Conservation (phyloP, 2,797 vertebrate genomes). For the Onychomys arenicola region DNA sequence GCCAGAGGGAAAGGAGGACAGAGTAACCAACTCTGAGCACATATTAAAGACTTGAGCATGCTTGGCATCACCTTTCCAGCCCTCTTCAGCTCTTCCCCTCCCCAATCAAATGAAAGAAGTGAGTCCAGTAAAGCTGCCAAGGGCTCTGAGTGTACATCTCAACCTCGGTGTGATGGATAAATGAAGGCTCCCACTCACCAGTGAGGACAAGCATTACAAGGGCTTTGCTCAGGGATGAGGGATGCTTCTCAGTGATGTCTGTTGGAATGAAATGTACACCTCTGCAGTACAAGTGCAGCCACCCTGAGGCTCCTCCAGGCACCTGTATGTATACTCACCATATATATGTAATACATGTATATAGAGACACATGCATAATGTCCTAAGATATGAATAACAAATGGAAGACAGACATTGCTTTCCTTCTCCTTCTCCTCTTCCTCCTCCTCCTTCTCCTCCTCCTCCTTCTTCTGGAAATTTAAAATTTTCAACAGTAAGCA, state of each 20-base stretch:
- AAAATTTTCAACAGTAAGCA: background rate
- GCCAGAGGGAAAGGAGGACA: slow-evolving; percentile 29
- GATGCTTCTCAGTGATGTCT: background rate
- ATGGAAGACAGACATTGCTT: background rate
- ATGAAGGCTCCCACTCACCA: background rate
- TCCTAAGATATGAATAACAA: background rate
- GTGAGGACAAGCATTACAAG: background rate
- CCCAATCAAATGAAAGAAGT: background rate
- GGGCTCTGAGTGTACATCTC: background rate
- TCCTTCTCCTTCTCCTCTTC: no score
- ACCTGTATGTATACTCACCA: background rate
- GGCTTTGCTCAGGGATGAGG: background rate
- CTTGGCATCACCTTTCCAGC: background rate
- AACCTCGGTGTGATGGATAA: background rate
- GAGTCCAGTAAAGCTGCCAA: background rate
- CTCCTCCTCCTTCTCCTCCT: no score
- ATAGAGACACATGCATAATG: background rate
- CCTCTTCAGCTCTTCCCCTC: background rate
- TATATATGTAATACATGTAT: background rate
- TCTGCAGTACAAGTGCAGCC: no score
- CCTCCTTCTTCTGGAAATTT: background rate
- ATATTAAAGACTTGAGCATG: background rate
- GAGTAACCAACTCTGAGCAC: background rate
- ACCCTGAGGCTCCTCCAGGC: background rate
- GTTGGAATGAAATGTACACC: background rate